Percentiles rank a stretch among this genome's conserved stretches.
Evolutionary conservation across 2,113 vertebrate species (phyloP).

Genomic region (Casuarius casuarius): DNA sequence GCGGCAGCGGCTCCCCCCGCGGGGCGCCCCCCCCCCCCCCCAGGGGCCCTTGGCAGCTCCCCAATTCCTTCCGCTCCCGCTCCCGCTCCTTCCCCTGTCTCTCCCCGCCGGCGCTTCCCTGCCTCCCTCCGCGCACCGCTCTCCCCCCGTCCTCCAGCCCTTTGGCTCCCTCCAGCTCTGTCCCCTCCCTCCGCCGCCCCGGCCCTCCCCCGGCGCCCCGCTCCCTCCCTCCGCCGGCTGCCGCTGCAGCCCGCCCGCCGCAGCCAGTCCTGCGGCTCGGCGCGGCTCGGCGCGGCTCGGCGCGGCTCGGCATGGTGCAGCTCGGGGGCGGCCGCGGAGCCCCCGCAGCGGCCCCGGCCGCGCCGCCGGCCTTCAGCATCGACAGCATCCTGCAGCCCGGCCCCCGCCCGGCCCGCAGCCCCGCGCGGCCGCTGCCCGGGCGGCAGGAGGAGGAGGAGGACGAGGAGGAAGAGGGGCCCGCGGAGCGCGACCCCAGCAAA

Average conservation of each 20-base stretch:
- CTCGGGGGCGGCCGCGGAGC: background rate
- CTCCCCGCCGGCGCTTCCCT: background rate
- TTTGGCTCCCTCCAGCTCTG: constrained; percentile 34
- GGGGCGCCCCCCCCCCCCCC: background rate
- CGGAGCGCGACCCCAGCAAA: background rate
- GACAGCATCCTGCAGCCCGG: constrained; percentile 50
- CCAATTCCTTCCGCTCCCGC: background rate
- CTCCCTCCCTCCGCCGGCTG: background rate
- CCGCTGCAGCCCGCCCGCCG: background rate
- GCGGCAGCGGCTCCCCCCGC: background rate
- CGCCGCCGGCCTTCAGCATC: constrained; percentile 55
- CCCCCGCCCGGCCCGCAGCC: background rate
- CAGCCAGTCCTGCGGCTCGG: background rate
- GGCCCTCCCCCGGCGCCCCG: background rate
- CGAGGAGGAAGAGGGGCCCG: background rate
- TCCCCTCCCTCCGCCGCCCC: background rate
- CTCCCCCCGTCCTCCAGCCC: background rate
- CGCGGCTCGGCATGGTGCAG: background rate
- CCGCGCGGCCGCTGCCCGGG: background rate
- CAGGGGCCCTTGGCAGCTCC: background rate
- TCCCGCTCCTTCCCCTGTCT: background rate
- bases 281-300: background rate
- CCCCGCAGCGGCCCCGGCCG: background rate
- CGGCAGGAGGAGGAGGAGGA: background rate
- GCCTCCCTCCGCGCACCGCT: background rate